These are phyloP conservation scores for Heliconius nattereri DNA, from an alignment of 1,140 invertebrate genomes.

Conservation along the genomic window DNA sequence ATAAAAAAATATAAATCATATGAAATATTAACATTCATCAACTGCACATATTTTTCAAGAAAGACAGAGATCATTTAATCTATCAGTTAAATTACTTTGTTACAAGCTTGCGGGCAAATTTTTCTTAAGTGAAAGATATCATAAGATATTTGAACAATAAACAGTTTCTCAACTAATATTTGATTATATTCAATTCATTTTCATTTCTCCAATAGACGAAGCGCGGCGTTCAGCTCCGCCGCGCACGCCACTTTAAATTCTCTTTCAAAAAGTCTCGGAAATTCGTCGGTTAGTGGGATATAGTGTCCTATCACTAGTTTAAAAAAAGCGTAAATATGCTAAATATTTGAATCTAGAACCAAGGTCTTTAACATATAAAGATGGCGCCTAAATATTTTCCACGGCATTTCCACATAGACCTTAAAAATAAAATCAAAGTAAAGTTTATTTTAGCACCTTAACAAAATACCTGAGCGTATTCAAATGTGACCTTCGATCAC, in stretches of 20 bases:
- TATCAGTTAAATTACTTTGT: too few relatives aligned
- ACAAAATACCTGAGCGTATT: slow-evolving; percentile 1
- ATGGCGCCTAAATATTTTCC: background rate
- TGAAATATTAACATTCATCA: too few relatives aligned
- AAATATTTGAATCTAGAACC: too few relatives aligned
- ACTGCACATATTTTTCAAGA: too few relatives aligned
- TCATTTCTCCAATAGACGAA: background rate
- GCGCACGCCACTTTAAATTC: background rate
- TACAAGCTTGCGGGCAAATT: too few relatives aligned
- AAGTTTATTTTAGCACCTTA: background rate
- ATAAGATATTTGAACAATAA: background rate
- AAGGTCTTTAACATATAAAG: too few relatives aligned
- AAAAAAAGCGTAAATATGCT: background rate
- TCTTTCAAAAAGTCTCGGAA: background rate
- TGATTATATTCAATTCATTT: background rate
- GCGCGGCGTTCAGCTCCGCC: background rate
- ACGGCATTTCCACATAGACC: background rate
- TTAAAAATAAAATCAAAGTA: background rate
- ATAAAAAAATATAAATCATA: too few relatives aligned
- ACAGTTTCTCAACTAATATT: too few relatives aligned
- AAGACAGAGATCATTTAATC: too few relatives aligned
- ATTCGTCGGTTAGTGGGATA: background rate
- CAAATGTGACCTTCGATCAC: background rate
- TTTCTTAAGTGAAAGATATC: background rate
- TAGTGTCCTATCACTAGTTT: background rate